Percentiles rank a stretch among this genome's conserved stretches.
Conservation (phyloP, 30 jellyfish, hydroid and myxozoan species). For the Sanderia malayensis region DNA sequence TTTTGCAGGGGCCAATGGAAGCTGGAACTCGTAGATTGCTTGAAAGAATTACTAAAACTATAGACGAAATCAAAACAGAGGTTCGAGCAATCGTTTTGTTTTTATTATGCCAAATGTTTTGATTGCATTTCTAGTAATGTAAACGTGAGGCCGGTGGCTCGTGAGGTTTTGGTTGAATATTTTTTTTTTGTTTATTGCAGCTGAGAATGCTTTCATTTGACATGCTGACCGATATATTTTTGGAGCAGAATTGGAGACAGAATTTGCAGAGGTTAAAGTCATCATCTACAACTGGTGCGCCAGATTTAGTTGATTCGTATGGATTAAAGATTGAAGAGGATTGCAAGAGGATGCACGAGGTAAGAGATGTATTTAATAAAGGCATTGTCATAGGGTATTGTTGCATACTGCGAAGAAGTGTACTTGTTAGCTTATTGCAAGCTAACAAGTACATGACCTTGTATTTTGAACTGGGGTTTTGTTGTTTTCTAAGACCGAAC, state of each 20-base stretch:
- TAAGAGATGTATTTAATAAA: neutral
- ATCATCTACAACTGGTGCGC: constrained; percentile 42
- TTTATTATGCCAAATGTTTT: no score
- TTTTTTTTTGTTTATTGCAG: no score
- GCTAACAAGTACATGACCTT: no score
- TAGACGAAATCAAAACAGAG: constrained; percentile 39
- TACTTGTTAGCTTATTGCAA: no score
- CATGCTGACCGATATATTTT: constrained; percentile 39
- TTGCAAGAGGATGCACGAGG: constrained; percentile 61
- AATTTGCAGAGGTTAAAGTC: constrained; percentile 49
- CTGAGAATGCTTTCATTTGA: constrained; percentile 43
- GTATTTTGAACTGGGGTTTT: no score
- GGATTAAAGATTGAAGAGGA: constrained; percentile 47
- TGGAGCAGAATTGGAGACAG: constrained; percentile 48
- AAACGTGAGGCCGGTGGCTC: no score
- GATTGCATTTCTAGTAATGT: no score
- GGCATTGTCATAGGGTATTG: no score
- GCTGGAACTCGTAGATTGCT: constrained; percentile 36
- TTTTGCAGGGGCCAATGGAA: constrained; percentile 32
- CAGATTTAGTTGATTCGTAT: constrained; percentile 42
- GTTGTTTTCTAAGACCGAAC: no score
- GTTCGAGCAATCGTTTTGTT: no score
- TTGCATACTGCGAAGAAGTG: no score
- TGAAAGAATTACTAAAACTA: constrained; percentile 13
- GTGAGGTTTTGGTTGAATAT: no score